A percentile compares a stretch with the other conserved stretches of the same genome.
Evolutionary conservation across 2,113 vertebrate species (phyloP).

Genomic region (Guaruba guarouba): DNA sequence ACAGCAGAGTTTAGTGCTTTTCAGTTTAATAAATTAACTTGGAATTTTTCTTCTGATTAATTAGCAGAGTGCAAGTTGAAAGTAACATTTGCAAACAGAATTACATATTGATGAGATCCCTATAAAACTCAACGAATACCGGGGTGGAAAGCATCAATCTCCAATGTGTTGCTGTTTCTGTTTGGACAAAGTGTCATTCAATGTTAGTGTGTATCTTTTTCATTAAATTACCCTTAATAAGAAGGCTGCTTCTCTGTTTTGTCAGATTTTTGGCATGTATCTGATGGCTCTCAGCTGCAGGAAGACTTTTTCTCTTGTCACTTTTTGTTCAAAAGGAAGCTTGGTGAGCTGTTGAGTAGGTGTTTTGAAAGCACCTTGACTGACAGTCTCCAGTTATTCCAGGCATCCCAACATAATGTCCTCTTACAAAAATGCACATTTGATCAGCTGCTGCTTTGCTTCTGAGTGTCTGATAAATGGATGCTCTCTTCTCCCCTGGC

Average conservation of each 20-base stretch:
- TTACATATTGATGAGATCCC: background rate
- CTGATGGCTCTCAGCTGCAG: background rate
- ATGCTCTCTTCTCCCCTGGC: background rate
- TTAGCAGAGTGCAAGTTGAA: background rate
- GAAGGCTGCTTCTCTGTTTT: background rate
- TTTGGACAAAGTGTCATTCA: background rate
- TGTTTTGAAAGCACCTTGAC: background rate
- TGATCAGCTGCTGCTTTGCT: background rate
- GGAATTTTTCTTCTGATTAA: background rate
- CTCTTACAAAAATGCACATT: background rate
- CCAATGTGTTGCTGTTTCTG: background rate
- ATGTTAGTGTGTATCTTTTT: background rate
- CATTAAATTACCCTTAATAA: conserved; percentile 23
- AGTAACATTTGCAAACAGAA: background rate
- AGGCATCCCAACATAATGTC: background rate
- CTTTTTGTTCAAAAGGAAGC: background rate
- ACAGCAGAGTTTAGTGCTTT: background rate
- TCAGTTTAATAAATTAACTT: background rate
- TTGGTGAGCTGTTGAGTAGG: background rate
- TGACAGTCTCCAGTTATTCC: background rate
- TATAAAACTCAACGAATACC: background rate
- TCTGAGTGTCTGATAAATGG: background rate
- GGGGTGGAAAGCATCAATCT: background rate
- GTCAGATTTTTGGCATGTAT: background rate
- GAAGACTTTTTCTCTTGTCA: background rate